Evolutionary conservation across 2,888 invertebrate genomes (phyloP).

Genomic region (Xestia sexstrigata): DNA sequence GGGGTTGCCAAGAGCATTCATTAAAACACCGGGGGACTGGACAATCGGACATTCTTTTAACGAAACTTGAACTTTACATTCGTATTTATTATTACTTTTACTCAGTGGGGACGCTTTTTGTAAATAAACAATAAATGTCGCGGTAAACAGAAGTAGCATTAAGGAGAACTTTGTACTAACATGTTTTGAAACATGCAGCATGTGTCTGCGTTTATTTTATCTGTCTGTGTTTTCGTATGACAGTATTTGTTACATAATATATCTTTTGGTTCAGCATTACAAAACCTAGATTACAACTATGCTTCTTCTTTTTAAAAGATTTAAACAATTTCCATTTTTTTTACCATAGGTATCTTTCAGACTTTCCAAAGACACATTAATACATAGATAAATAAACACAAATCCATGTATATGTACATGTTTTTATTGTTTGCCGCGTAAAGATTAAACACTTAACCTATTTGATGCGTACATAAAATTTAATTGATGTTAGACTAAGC

Average conservation of each 20-base stretch:
- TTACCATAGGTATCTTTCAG: neutral
- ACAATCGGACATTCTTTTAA: conserved; percentile 77
- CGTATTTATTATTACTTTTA: conserved; percentile 54
- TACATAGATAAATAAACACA: neutral
- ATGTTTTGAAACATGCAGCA: conserved; percentile 40
- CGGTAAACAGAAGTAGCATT: conserved; percentile 42
- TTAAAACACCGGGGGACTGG: conserved; percentile 81
- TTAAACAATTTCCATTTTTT: neutral
- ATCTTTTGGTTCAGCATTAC: neutral
- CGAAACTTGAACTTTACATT: conserved; percentile 61
- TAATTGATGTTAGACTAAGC: conserved; percentile 57
- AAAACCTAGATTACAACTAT: neutral
- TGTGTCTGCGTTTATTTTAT: conserved; percentile 42
- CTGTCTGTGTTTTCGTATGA: conserved; percentile 36
- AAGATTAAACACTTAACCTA: conserved; percentile 52
- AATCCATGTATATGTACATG: no score
- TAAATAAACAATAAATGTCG: conserved; percentile 54
- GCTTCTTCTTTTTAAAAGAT: neutral
- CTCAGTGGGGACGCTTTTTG: conserved; percentile 35
- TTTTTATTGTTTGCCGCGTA: conserved; percentile 33
- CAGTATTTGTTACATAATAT: conserved; percentile 13
- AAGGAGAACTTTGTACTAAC: conserved; percentile 44
- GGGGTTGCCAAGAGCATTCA: conserved; percentile 80
- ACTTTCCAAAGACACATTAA: neutral
- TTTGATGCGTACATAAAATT: conserved; percentile 54